Conservation (phyloP, 2,888 invertebrate species). For the Trachelus troglodyta region DNA sequence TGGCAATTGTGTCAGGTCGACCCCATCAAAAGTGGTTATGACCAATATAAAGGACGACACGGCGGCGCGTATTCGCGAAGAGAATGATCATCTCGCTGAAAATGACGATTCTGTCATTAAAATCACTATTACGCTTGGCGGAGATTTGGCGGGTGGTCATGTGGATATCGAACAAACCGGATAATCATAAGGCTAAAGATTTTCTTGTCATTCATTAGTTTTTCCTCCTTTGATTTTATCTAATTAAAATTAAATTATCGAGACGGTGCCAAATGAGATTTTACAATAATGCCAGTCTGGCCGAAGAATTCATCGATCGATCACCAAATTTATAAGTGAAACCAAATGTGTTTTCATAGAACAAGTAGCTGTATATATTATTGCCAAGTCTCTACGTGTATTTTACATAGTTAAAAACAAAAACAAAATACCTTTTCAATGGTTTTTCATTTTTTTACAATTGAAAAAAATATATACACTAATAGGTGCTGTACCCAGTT, state of each 20-base stretch:
- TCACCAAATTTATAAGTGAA: background rate
- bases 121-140: conserved; percentile 19
- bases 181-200: background rate
- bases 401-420: background rate
- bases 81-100: conserved; percentile 12
- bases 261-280: background rate
- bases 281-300: background rate
- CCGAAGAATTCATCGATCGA: background rate
- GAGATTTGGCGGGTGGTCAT: background rate
- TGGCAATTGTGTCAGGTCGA: background rate
- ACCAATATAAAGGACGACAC: background rate
- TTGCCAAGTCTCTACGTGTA: background rate
- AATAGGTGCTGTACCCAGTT: background rate
- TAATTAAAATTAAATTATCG: background rate
- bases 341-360: background rate
- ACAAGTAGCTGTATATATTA: background rate
- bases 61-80: conserved; percentile 13
- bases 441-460: background rate
- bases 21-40: background rate
- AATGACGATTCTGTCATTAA: conserved; percentile 20
- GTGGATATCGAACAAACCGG: background rate
- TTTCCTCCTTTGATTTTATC: background rate
- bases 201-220: background rate
- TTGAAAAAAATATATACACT: background rate
- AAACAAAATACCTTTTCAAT: background rate